These are phyloP conservation scores for Allobates femoralis DNA, from an alignment of 2,797 vertebrate species.

Conservation along the genomic window DNA sequence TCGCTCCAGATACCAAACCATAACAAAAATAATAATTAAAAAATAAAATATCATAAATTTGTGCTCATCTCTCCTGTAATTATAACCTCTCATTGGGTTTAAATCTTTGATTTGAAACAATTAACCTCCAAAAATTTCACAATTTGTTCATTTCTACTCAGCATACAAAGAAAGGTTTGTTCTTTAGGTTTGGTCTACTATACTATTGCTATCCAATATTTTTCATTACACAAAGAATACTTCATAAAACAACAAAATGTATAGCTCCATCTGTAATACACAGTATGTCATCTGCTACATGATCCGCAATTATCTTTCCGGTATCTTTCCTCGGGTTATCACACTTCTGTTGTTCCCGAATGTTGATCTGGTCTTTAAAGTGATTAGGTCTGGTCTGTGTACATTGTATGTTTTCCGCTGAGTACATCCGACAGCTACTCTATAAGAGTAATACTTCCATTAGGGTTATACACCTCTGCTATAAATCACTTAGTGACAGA, in stretches of 20 bases:
- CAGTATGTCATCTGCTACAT: background rate
- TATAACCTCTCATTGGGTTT: too few relatives aligned
- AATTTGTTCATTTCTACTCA: too few relatives aligned
- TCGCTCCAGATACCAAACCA: too few relatives aligned
- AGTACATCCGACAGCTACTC: constrained; percentile 20
- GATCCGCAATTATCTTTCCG: background rate
- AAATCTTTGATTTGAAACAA: too few relatives aligned
- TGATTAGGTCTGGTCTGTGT: constrained; percentile 31
- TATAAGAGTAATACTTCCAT: constrained; percentile 50
- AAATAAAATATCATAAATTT: too few relatives aligned
- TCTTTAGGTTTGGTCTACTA: too few relatives aligned
- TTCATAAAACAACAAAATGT: background rate
- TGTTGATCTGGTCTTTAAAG: constrained; percentile 17
- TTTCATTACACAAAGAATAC: too few relatives aligned
- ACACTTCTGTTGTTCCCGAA: constrained; percentile 1
- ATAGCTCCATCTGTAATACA: background rate
- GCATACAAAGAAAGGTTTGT: too few relatives aligned
- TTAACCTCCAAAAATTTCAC: too few relatives aligned
- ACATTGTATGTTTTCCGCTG: constrained; percentile 33
- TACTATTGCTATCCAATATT: background rate
- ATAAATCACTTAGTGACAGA: constrained; percentile 43
- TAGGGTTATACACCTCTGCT: background rate
- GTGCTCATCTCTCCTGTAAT: too few relatives aligned
- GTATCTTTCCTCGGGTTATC: background rate
- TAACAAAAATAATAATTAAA: too few relatives aligned